phyloP scores from a whole-genome alignment of 2,797 vertebrate species.

The Spheniscus humboldti region DNA sequence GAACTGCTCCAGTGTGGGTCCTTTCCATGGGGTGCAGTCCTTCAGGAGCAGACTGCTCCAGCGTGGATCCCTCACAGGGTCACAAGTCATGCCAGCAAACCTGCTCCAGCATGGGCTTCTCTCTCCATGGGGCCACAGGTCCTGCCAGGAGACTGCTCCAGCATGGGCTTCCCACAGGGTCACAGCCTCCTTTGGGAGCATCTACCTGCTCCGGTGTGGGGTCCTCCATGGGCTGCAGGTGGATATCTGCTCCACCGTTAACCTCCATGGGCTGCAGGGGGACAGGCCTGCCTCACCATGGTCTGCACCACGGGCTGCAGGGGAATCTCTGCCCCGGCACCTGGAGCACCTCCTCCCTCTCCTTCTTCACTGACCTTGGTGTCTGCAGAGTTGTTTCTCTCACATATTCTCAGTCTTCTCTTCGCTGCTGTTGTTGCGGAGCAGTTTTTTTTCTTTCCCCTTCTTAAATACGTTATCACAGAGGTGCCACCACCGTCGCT shows the following conservation, averaged over 20 bases:
- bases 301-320: background rate
- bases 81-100: background rate
- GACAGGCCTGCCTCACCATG: background rate
- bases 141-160: background rate
- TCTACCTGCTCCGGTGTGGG: background rate
- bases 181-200: background rate
- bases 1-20: background rate
- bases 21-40: background rate
- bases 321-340: background rate
- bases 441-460: background rate
- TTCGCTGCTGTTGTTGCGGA: background rate
- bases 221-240: background rate
- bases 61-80: rapidly evolving
- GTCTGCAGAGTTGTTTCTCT: background rate
- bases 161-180: rapidly evolving
- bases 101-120: background rate
- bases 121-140: background rate
- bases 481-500: background rate
- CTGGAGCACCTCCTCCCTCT: background rate
- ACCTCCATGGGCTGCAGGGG: background rate
- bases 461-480: background rate
- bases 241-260: background rate
- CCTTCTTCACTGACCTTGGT: background rate
- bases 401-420: background rate
- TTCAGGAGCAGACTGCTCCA: background rate